A percentile compares a stretch with the other conserved stretches of the same genome.
phyloP scores from a whole-genome alignment of 2,797 vertebrate genomes.

The Anas acuta region DNA sequence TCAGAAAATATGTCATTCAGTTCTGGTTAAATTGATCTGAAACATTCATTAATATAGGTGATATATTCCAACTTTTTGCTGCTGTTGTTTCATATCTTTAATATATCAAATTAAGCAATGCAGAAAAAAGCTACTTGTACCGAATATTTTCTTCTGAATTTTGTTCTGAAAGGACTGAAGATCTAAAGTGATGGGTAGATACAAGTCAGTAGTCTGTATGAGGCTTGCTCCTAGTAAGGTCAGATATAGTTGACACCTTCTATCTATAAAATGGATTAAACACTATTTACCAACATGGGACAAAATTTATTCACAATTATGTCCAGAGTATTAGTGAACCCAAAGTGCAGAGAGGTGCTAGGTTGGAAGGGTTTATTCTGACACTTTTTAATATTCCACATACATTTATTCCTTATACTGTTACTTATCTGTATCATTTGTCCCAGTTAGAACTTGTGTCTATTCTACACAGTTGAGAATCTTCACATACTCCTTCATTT shows the following conservation, averaged over 20 bases:
- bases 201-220: constrained; percentile 10
- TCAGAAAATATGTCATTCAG: constrained; percentile 79
- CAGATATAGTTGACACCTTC: background rate
- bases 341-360: background rate
- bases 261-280: constrained; percentile 30
- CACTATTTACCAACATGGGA: constrained; percentile 14
- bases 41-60: constrained; percentile 76
- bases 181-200: background rate
- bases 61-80: constrained; percentile 43
- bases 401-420: background rate
- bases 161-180: background rate
- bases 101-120: constrained; percentile 20
- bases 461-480: background rate
- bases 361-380: background rate
- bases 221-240: constrained; percentile 15
- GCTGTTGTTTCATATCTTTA: background rate
- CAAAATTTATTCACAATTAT: background rate
- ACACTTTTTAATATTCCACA: background rate
- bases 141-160: constrained; percentile 21
- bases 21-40: constrained; percentile 79
- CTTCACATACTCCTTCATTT: background rate
- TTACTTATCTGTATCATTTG: background rate
- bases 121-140: constrained; percentile 19
- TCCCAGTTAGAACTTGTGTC: background rate
- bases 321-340: background rate